These are phyloP conservation scores for Streptopelia turtur DNA, from an alignment of 2,797 vertebrate genomes.

Conservation along the genomic window DNA sequence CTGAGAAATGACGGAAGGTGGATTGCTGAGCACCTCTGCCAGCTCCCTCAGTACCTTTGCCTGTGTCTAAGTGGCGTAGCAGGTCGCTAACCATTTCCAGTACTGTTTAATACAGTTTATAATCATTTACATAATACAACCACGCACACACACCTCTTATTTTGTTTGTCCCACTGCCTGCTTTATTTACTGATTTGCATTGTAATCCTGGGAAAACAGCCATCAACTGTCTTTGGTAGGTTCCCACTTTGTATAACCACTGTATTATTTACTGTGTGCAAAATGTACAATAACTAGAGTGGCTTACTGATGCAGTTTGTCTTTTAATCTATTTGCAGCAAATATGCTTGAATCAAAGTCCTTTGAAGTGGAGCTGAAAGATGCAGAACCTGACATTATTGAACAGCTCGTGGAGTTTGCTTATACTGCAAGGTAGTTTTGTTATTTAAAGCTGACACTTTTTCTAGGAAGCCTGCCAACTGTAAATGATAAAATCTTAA, in stretches of 20 bases:
- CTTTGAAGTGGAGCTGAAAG: conserved; percentile 95
- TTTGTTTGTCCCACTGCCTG: not conserved
- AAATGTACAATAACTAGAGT: not conserved
- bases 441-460: not conserved
- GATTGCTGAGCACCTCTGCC: too few species aligned
- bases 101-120: not conserved
- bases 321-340: conserved; percentile 79
- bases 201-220: not conserved
- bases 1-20: too few species aligned
- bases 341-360: conserved; percentile 98
- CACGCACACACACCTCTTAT: not conserved
- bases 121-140: not conserved
- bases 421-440: conserved; percentile 92
- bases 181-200: not conserved
- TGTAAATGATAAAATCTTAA: conserved; percentile 7
- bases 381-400: conserved; percentile 95
- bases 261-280: not conserved
- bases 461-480: not conserved
- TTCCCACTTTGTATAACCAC: not conserved
- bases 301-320: not conserved
- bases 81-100: too few species aligned
- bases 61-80: too few species aligned
- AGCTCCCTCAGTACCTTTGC: too few species aligned
- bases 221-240: not conserved
- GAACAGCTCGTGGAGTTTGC: conserved; percentile 96